These are phyloP conservation scores for Vollenhovia emeryi DNA, from an alignment of 1,140 invertebrate genomes.

Conservation along the genomic window DNA sequence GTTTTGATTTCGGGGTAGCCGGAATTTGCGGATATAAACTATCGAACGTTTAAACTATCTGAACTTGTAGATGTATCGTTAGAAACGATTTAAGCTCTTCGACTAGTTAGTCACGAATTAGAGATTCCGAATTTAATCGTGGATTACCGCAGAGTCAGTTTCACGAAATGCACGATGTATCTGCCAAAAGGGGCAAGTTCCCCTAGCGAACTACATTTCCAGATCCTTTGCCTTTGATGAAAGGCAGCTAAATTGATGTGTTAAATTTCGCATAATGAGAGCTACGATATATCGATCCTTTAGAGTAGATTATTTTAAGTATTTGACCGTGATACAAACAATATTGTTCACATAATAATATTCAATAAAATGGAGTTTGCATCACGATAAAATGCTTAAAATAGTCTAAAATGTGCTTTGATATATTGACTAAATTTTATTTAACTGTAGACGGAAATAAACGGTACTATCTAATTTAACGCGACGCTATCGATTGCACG, in stretches of 20 bases:
- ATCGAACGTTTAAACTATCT: constrained; percentile 15
- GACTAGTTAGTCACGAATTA: constrained; percentile 55
- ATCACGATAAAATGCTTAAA: no score
- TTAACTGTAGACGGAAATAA: not conserved
- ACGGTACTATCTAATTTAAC: not conserved
- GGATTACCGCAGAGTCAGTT: constrained; percentile 57
- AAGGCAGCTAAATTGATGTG: constrained; percentile 37
- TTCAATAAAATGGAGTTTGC: no score
- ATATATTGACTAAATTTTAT: not conserved
- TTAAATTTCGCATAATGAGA: constrained; percentile 22
- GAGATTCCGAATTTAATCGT: constrained; percentile 63
- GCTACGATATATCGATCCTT: not conserved
- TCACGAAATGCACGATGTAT: constrained; percentile 19
- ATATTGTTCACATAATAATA: no score
- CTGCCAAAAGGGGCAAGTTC: constrained; percentile 22
- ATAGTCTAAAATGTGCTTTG: not conserved
- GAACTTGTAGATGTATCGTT: constrained; percentile 45
- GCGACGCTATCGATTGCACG: not conserved
- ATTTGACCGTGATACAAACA: not conserved
- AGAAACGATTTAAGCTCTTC: constrained; percentile 49
- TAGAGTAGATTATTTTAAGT: not conserved
- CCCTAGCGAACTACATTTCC: not conserved
- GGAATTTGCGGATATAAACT: constrained; percentile 3
- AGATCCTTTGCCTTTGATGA: constrained; percentile 43
- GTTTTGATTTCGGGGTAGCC: not conserved